Evolutionary conservation across 2,113 vertebrate genomes (phyloP).

Genomic region (Ondatra zibethicus): DNA sequence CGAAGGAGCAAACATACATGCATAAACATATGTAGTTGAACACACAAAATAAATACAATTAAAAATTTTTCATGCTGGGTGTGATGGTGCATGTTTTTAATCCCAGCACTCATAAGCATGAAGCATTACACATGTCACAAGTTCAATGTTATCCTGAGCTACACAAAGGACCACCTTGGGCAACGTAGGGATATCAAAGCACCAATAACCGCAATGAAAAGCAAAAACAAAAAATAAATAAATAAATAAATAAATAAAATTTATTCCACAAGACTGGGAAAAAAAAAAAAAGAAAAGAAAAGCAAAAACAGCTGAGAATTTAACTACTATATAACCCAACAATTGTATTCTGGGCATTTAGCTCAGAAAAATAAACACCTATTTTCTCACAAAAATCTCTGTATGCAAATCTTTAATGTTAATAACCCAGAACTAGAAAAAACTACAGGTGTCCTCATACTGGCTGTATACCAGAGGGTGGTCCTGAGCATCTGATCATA

Average conservation of each 20-base stretch:
- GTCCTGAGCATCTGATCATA: not conserved
- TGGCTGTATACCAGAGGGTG: not conserved
- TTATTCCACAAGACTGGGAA: too few species aligned
- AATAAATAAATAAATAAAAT: too few species aligned
- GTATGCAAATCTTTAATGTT: not conserved
- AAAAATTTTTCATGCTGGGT: not conserved
- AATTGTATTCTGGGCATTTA: not conserved
- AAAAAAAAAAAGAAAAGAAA: too few species aligned
- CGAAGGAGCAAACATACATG: too few species aligned
- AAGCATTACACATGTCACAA: not conserved
- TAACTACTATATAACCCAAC: not conserved
- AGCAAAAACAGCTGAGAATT: not conserved
- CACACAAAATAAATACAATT: not conserved
- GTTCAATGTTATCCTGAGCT: not conserved
- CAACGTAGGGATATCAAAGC: not conserved
- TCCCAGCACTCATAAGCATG: not conserved
- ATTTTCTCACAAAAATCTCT: not conserved
- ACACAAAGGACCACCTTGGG: not conserved
- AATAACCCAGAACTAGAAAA: not conserved
- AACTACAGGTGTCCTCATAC: not conserved
- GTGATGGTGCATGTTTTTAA: too few species aligned
- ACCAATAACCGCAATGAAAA: not conserved
- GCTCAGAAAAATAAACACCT: not conserved
- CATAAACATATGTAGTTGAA: too few species aligned
- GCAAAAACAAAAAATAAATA: too few species aligned